Evolutionary conservation across 2,888 invertebrate species (phyloP), one percentile per base, ranked within the genome.

Genomic region (Macrophya annulata): DNA sequence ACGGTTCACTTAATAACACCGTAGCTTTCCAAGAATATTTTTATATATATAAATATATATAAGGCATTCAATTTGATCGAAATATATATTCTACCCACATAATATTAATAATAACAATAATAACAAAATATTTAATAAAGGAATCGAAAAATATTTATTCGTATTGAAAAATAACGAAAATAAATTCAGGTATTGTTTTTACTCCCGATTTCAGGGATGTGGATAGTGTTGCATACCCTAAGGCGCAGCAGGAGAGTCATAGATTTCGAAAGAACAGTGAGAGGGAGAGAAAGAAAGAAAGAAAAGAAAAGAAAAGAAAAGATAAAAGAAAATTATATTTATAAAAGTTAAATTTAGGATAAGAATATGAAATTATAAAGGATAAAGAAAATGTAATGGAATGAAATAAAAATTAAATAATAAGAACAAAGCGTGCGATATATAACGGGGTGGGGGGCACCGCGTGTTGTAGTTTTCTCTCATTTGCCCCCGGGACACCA

Each of bases 1-100:
- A 48, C 48, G 74, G 74, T 76, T 76, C 74, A 45, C 74, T 76
- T 71, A 1, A 62, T 62, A 71, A 37, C 15, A 40, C 17, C 71
- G 51, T 17, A 51, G 51, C 51, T 51, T 51, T 51, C 51, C 17
- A 5, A 51, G 51, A 51, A n/a, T 51, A n/a, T 51, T n/a, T n/a
- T n/a, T 6, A 51, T 51, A 51, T 31, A 31, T 31, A 31, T 3
- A 31, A 2, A 31, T 31, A 31, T 31, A 31, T 31, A 31, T 10
- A 25, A 65, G 31, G 31, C 10, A 65, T 65, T 15, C 15, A 31
- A 31, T 65, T 21, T 12, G 5, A 15, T 65, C 12, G 25, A 31
- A 15, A 31, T 31, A 15, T 65, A 65, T 15, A 5, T 15, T 65
- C 15, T 17, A 40, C 40, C n/a, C 0, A 8, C 21, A 62, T 25